Percentiles rank a stretch among this genome's conserved stretches.
Evolutionary conservation across 2,113 vertebrate species (phyloP).

Genomic region (Myrmecobius fasciatus): DNA sequence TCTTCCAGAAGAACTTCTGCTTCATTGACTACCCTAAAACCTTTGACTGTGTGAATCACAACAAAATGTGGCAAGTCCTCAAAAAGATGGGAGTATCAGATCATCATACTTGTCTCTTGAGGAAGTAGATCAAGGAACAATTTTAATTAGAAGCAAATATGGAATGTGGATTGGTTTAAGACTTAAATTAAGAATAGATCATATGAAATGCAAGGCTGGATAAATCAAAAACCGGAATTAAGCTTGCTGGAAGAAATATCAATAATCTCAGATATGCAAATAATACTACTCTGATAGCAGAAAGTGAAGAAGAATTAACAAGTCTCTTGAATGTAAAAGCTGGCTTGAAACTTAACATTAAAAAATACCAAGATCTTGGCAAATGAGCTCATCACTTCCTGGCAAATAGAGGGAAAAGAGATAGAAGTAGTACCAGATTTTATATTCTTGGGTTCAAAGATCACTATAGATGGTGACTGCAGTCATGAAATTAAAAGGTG

Average conservation of each 20-base stretch:
- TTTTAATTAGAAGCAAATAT: not conserved
- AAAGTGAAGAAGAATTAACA: not conserved
- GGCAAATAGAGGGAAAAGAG: not conserved
- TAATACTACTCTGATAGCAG: not conserved
- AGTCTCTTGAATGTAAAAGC: not conserved
- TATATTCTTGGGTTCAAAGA: not conserved
- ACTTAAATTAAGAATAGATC: not conserved
- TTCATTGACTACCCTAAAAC: no score
- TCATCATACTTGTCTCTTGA: no score
- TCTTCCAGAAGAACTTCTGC: no score
- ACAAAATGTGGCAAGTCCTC: no score
- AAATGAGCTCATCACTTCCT: not conserved
- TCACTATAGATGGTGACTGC: not conserved
- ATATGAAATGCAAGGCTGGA: not conserved
- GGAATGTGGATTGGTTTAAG: not conserved
- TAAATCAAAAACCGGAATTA: not conserved
- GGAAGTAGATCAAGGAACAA: no score
- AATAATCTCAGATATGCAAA: not conserved
- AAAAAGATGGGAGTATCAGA: no score
- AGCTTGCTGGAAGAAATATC: not conserved
- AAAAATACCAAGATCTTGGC: not conserved
- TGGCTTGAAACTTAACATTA: not conserved
- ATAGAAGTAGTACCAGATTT: not conserved
- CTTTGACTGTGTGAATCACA: no score
- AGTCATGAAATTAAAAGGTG: not conserved